A percentile compares a stretch with the other conserved stretches of the same genome.
phyloP scores from a whole-genome alignment of 2,797 vertebrate genomes.

The Pteropus rufus region DNA sequence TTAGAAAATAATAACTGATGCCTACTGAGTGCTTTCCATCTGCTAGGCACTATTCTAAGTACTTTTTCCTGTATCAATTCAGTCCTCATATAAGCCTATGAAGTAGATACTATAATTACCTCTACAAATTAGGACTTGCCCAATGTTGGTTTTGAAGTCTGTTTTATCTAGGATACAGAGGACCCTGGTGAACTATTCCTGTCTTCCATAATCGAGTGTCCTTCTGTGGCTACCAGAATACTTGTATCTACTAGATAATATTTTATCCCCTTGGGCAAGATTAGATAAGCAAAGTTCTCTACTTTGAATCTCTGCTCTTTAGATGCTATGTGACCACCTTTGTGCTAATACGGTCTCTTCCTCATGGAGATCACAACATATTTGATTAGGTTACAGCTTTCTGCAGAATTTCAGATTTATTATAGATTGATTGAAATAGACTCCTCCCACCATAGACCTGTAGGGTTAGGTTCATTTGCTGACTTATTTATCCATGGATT shows the following conservation, averaged over 20 bases:
- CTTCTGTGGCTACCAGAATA: conserved; percentile 35
- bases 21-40: background rate
- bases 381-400: conserved; percentile 23
- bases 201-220: background rate
- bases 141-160: conserved; percentile 22
- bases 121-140: conserved; percentile 10
- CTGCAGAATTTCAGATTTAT: conserved; percentile 28
- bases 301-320: conserved; percentile 25
- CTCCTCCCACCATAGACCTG: background rate
- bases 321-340: background rate
- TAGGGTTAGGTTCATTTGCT: conserved; percentile 28
- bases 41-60: background rate
- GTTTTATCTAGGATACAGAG: background rate
- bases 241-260: background rate
- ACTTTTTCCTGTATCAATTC: background rate
- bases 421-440: conserved; percentile 13
- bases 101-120: background rate
- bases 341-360: background rate
- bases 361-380: background rate
- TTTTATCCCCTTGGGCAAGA: background rate
- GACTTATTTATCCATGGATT: background rate
- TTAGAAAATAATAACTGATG: conserved; percentile 5
- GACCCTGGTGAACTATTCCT: background rate
- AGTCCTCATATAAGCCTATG: background rate
- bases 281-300: background rate